Evolutionary conservation across 2,113 vertebrate genomes (phyloP).

Genomic region (Sylvicapra grimmia): DNA sequence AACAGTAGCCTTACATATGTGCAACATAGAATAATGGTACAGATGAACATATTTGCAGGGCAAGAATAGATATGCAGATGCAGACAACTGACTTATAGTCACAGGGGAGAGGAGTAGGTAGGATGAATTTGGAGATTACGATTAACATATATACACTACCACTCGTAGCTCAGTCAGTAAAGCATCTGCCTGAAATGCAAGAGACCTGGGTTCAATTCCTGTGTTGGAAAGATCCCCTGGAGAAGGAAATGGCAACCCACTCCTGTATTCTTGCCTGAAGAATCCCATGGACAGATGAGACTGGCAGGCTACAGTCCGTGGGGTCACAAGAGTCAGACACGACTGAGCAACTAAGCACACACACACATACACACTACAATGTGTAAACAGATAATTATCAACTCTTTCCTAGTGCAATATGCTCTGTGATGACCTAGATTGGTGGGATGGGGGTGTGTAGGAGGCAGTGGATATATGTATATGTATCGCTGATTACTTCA

Average conservation of each 20-base stretch:
- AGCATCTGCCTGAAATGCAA: not conserved
- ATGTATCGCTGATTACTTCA: not conserved
- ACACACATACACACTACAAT: not conserved
- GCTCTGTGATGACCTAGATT: not conserved
- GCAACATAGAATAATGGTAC: not conserved
- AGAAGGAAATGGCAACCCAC: not conserved
- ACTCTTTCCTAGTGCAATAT: not conserved
- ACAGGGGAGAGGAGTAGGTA: not conserved
- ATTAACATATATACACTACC: not conserved
- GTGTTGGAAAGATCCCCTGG: not conserved
- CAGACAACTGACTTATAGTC: not conserved
- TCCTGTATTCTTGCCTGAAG: not conserved
- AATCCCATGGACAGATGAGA: not conserved
- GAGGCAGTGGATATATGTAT: not conserved
- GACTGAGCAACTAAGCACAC: not conserved
- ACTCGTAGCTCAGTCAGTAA: not conserved
- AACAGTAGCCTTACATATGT: not conserved
- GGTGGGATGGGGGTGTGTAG: not conserved
- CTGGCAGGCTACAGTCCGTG: not conserved
- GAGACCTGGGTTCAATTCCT: not conserved
- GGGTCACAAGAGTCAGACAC: not conserved
- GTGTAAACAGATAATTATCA: not conserved
- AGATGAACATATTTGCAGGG: not conserved
- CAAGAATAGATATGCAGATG: not conserved
- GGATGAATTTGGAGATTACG: not conserved